Base-by-base conservation (phyloP, 37 sponge, comb jelly and placozoan genomes). In the Amphimedon queenslandica region DNA sequence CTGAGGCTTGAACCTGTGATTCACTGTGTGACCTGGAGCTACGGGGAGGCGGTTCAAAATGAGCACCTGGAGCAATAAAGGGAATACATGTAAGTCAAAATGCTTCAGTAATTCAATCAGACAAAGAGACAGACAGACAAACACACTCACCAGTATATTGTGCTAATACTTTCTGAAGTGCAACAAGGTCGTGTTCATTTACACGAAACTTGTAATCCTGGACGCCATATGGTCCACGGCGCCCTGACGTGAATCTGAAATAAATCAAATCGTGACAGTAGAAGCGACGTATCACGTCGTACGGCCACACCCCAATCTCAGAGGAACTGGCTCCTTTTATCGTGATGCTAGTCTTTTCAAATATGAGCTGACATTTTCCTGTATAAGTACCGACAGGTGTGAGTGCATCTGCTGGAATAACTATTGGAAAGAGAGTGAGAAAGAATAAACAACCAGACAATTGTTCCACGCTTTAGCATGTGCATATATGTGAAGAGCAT, bases 201-300 rank as follows among this genome's bases (percentile, higher is more conserved):
- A 81, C 11, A 2, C 31, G 13, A 51, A 82, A 82, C 28, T 69
- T 69, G 31, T 82, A 82, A 60, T 82, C 83, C 20, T 69, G 64
- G 31, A 82, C 83, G 37, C 83, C 83, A 27, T 69, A 75, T 0
- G 83, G 83, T 13, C 83, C 83, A 0, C 83, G 25, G 57, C 83
- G 47, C 28, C 83, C 83, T 3, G 83, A 82, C 2, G 70, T 57
- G n/a, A 82, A 82, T 28, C 76, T 75, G 55, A 82, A 82, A 37
- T 67, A 55, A n/a, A 51, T 74, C 32, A 67, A 69, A 6, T 82
- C 82, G 34, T 82, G 76, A 16, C 76, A 69, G 24, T 70, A 27
- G 51, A 82, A 82, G 61, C 76, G 83, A n/a, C 83, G 25, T 36
- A 82, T 82, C 55, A 70, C 68, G 39, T 70, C 76, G 58, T 70